Percentiles rank a stretch among this genome's conserved stretches.
Conservation (phyloP, 2,888 invertebrate species). For the Nesidiocoris tenuis region DNA sequence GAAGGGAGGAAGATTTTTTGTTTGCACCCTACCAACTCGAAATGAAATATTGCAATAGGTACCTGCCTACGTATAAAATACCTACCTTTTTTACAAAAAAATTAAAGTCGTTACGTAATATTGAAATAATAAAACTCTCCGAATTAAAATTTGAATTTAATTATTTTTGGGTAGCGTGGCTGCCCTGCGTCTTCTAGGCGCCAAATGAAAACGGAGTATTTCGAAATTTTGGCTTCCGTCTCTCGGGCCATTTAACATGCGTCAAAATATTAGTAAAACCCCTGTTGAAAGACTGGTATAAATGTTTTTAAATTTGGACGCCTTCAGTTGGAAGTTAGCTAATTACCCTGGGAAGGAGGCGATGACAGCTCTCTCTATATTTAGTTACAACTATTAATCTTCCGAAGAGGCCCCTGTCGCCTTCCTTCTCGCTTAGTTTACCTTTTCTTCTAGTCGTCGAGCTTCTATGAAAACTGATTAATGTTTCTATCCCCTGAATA, state of each 20-base stretch:
- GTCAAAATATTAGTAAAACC: conserved; percentile 43
- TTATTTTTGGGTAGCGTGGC: too few relatives aligned
- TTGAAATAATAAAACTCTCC: too few relatives aligned
- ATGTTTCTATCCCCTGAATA: too few relatives aligned
- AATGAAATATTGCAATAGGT: too few relatives aligned
- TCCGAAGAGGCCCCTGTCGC: not conserved
- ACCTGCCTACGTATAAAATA: too few relatives aligned
- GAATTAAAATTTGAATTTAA: too few relatives aligned
- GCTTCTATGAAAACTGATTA: too few relatives aligned
- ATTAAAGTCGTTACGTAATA: too few relatives aligned
- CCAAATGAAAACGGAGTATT: not conserved
- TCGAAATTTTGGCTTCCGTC: conserved; percentile 6
- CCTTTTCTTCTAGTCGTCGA: too few relatives aligned
- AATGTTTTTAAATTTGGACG: conserved; percentile 15
- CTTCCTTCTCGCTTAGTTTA: not conserved
- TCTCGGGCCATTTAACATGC: conserved; percentile 21
- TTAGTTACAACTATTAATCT: not conserved
- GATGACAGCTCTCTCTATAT: not conserved
- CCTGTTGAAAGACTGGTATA: conserved; percentile 26
- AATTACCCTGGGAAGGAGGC: not conserved
- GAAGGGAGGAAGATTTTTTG: too few relatives aligned
- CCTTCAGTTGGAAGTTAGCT: not conserved
- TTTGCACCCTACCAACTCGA: too few relatives aligned
- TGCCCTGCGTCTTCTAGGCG: not conserved
- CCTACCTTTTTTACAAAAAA: too few relatives aligned